Evolutionary conservation across 2,797 vertebrate species (phyloP).

Genomic region (Enteromius anoplus): DNA sequence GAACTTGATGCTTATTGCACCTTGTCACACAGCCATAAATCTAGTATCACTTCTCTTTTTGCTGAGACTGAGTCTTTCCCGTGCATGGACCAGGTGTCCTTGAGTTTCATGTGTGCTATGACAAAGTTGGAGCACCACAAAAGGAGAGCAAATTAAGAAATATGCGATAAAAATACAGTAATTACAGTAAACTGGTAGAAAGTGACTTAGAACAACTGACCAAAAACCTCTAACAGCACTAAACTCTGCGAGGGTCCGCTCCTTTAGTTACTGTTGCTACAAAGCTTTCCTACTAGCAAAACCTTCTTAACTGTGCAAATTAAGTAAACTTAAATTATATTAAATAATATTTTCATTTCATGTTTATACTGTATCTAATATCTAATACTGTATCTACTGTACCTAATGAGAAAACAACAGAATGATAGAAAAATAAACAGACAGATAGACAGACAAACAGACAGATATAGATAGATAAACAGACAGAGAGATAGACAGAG

Average conservation of each 20-base stretch:
- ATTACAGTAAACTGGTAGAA: not conserved
- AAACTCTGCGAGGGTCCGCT: not conserved
- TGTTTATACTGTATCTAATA: no score
- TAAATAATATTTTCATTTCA: no score
- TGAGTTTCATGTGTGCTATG: not conserved
- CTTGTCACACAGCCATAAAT: constrained; percentile 25
- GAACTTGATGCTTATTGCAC: constrained; percentile 37
- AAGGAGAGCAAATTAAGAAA: not conserved
- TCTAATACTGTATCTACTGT: no score
- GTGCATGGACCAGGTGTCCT: not conserved
- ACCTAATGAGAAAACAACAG: no score
- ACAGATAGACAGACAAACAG: not conserved
- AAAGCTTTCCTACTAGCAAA: not conserved
- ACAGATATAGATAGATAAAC: no score
- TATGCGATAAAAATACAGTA: not conserved
- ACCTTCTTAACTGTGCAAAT: not conserved
- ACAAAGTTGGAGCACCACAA: not conserved
- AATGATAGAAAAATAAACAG: not conserved
- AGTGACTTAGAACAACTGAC: not conserved
- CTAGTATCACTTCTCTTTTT: constrained; percentile 15
- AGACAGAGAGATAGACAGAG: not conserved
- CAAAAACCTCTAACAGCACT: not conserved
- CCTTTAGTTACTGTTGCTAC: not conserved
- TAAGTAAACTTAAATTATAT: not conserved
- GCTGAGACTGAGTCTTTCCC: not conserved